Conservation (phyloP, 2,113 vertebrate species). For the Halichoerus grypus region DNA sequence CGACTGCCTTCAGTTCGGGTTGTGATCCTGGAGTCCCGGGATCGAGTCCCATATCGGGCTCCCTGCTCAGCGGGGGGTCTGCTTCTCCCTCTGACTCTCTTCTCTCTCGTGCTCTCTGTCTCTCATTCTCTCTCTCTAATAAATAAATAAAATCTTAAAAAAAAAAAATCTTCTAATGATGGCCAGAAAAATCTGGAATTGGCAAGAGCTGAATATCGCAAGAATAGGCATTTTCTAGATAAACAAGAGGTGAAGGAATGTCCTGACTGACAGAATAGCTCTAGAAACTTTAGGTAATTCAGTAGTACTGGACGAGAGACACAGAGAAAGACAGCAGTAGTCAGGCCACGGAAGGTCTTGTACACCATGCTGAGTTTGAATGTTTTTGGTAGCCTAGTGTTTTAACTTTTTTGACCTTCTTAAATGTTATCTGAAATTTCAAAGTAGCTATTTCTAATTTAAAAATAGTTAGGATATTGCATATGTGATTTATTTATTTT, state of each 20-base stretch:
- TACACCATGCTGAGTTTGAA: neutral
- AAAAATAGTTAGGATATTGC: neutral
- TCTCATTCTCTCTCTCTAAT: too few species aligned
- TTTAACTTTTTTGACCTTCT: neutral
- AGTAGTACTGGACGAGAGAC: neutral
- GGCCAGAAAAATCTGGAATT: neutral
- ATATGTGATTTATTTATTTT: neutral
- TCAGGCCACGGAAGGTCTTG: neutral
- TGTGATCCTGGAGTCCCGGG: too few species aligned
- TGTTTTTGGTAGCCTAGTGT: neutral
- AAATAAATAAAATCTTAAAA: too few species aligned
- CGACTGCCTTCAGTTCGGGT: too few species aligned
- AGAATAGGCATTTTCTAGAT: neutral
- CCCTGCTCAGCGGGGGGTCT: too few species aligned
- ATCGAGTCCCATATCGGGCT: too few species aligned
- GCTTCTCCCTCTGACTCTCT: too few species aligned
- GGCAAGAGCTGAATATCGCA: neutral
- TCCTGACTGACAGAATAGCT: neutral
- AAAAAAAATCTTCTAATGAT: neutral
- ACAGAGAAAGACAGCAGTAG: neutral
- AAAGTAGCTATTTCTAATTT: neutral
- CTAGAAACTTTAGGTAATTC: neutral
- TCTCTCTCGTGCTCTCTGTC: too few species aligned
- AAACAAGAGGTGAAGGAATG: neutral
- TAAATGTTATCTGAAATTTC: slow-evolving; percentile 26